phyloP scores from a whole-genome alignment of 2,797 vertebrate genomes.

The Spondyliosoma cantharus region DNA sequence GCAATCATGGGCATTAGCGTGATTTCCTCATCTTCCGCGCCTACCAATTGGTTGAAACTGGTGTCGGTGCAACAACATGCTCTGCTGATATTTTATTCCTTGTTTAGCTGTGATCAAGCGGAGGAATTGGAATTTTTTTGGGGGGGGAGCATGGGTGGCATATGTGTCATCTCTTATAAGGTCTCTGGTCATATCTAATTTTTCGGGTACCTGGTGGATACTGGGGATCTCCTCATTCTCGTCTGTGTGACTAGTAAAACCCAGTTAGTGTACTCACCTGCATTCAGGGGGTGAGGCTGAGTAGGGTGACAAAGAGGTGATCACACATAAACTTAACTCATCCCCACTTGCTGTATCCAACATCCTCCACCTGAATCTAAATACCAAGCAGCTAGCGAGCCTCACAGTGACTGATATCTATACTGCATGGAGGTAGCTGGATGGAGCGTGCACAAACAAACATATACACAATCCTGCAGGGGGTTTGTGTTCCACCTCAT shows the following conservation, averaged over 20 bases:
- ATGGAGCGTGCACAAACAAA: slow-evolving; percentile 46
- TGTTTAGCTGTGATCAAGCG: no score
- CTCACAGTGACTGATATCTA: slow-evolving; percentile 19
- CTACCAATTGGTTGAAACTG: no score
- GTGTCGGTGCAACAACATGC: no score
- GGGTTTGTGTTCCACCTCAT: slow-evolving; percentile 72
- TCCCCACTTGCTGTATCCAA: slow-evolving; percentile 9
- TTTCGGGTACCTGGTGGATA: no score
- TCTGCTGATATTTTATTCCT: no score
- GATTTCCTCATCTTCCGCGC: no score
- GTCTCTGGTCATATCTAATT: no score
- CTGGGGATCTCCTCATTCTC: background rate
- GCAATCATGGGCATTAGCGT: no score
- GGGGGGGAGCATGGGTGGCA: no score
- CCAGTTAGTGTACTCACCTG: background rate
- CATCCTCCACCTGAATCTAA: slow-evolving; percentile 21
- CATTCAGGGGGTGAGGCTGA: background rate
- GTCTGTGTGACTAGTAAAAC: background rate
- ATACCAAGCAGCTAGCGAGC: slow-evolving; percentile 24
- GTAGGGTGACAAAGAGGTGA: background rate
- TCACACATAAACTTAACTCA: slow-evolving; percentile 17
- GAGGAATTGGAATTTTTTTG: no score
- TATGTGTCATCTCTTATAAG: no score
- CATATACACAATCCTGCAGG: slow-evolving; percentile 43
- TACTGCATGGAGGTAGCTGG: slow-evolving; percentile 10